Conservation (phyloP, 1,140 invertebrate species). For the Hyles vespertilio region DNA sequence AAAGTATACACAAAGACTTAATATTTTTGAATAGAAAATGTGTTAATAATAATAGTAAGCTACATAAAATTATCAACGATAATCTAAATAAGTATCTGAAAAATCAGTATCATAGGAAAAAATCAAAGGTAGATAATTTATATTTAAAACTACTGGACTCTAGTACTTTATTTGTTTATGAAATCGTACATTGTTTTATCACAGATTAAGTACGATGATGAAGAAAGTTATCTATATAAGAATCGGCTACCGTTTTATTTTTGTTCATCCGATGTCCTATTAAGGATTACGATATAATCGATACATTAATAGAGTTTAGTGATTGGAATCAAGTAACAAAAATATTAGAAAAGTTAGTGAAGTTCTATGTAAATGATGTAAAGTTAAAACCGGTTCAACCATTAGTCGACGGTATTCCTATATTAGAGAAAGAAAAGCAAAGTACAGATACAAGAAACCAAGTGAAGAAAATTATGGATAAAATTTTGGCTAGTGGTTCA, state of each 20-base stretch:
- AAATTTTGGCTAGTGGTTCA: conserved; percentile 32
- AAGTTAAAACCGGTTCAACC: conserved; percentile 21
- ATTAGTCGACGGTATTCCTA: too few relatives aligned
- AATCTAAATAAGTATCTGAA: conserved; percentile 36
- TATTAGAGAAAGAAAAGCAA: conserved; percentile 8
- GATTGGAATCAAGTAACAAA: conserved; percentile 75
- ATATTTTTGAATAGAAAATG: conserved; percentile 80
- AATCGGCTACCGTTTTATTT: conserved; percentile 73
- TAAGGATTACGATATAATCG: conserved; percentile 76
- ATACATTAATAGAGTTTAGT: conserved; percentile 78
- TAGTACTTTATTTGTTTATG: conserved; percentile 1
- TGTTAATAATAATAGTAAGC: conserved; percentile 72
- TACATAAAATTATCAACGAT: conserved; percentile 75
- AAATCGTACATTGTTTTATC: neutral
- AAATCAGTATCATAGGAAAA: conserved; percentile 17
- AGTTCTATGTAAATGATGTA: conserved; percentile 50
- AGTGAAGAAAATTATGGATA: conserved; percentile 48
- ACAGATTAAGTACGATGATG: neutral
- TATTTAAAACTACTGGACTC: neutral
- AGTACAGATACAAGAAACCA: conserved; percentile 31
- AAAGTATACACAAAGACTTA: conserved; percentile 75
- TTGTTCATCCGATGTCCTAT: conserved; percentile 78
- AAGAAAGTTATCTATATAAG: conserved; percentile 23
- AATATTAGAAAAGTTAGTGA: conserved; percentile 74
- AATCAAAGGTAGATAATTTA: conserved; percentile 33